phyloP scores from a whole-genome alignment of 2,888 invertebrate genomes.

The Ichneumon xanthorius region DNA sequence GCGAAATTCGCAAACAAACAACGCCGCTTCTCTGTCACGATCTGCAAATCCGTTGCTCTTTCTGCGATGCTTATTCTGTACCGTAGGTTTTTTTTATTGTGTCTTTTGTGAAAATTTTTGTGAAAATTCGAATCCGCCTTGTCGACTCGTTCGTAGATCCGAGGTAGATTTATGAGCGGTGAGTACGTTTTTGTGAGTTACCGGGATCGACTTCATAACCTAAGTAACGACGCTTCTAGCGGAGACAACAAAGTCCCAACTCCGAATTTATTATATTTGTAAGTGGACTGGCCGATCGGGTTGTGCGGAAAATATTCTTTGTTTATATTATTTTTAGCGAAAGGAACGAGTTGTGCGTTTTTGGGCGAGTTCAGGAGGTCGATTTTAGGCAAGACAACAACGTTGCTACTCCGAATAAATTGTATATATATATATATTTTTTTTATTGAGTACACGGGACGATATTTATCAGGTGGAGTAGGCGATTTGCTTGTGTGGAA shows the following conservation, averaged over 20 bases:
- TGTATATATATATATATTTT: no score
- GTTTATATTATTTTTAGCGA: no score
- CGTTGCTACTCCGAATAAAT: not conserved
- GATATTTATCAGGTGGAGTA: not conserved
- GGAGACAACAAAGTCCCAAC: not conserved
- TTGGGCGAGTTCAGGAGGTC: no score
- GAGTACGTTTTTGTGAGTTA: not conserved
- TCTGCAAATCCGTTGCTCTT: not conserved
- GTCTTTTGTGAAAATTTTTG: no score
- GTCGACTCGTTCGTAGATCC: not conserved
- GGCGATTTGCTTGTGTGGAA: no score
- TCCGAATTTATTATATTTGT: not conserved
- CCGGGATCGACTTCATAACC: not conserved
- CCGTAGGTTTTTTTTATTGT: not conserved
- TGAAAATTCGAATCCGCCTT: not conserved
- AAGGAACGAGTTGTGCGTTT: no score
- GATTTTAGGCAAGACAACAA: no score
- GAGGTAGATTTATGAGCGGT: not conserved
- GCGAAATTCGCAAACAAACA: slow-evolving; percentile 4
- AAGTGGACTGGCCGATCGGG: no score
- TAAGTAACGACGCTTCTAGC: not conserved
- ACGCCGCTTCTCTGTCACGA: slow-evolving; percentile 4
- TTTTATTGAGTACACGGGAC: no score
- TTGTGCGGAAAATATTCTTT: not conserved
- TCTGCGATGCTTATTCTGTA: not conserved